Base-by-base conservation (phyloP, 2,113 vertebrate species). In the Blennius ocellaris region DNA sequence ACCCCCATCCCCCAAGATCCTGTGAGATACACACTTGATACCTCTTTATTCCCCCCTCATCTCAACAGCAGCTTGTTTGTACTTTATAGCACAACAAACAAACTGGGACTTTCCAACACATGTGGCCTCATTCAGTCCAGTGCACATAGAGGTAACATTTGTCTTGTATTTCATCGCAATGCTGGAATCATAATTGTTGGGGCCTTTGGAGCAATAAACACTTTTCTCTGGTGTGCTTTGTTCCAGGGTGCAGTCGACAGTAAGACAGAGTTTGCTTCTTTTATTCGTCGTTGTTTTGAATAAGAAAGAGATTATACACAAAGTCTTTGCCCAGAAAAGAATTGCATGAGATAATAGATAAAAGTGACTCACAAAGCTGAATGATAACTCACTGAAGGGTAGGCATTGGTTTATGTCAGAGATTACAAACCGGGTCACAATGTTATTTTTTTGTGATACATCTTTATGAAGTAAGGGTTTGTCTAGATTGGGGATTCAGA, bases 91-190 rank as follows among this genome's bases (percentile, higher is more conserved):
- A 63, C 61, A 80, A 69, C 57, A 80, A 82, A 88, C 73, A 81
- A 81, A 73, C 65, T 70, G 71, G 84, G 76, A 69, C 82, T 87
- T 78, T 58, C 44, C 64, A 58, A 66, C 75, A 74, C 54, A 76
- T 55, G 67, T 87, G 90, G 80, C 88, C 90, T 85, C 85, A 89
- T 90, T 91, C 86, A 85, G 81, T 89, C 85, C 83, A 40, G 48
- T 14, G 8, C 59, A 52, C 61, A 43, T 38, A 53, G 63, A 62
- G 62, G 40, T 58, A 78, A 58, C 81, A 89, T 90, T 80, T 38
- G 61, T 87, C 83, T 85, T 59, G 69, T 47, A 61, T 44, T 45
- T 80, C 56, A 63, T 69, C 8, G 43, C 7, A 7, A 40, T 0
- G 40, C 41, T 62, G 60, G 50, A 75, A 76, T 86, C 73, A 17